Evolutionary conservation across 2,797 vertebrate genomes (phyloP), one percentile per base, ranked within the genome.

Genomic region (Odontamblyopus lacepedii): DNA sequence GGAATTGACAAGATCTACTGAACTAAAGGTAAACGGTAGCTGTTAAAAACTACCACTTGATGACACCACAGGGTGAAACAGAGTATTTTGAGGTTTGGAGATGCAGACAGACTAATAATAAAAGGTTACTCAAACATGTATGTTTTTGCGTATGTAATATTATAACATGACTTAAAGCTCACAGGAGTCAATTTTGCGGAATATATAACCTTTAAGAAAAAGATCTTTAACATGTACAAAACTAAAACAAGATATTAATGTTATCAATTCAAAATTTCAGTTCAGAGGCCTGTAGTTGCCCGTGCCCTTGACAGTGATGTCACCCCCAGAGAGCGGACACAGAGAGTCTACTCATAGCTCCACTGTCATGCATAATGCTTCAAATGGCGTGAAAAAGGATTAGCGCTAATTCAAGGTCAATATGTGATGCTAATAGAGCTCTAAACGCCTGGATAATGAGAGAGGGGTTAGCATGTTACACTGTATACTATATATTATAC

Each of bases 361-460:
- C 4, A 6, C 19, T 51, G 72, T 71, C 44, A 8, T 26, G 62
- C 70, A 32, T 67, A 75, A 62, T 61, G 41, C 6, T 72, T 76
- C 69, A 71, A 65, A 38, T 60, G 16, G 78, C 77, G 59, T 80
- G 55, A 76, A 77, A 63, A 67, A 61, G 74, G 77, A 80, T 84
- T 75, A 74, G 1, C 44, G 27, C 67, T 74, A n/a, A 75, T 30
- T 75, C 68, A 81, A 83, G 81, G 84, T 86, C 81, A 82, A 69
- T 72, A 26, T 57, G n/a, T 16, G 53, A 51, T 0, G 32, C 63
- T 67, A 71, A 76, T 57, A 61, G 13, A 44, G 56, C 13, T 76
- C 70, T 68, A 67, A 81, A 78, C 12, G 12, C 2, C 6, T 60
- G 59, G 29, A 35, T 13, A 27, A 44, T 55, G 48, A 4, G 53